phyloP scores from a whole-genome alignment of 2,888 invertebrate genomes.

The Hyalella azteca region DNA sequence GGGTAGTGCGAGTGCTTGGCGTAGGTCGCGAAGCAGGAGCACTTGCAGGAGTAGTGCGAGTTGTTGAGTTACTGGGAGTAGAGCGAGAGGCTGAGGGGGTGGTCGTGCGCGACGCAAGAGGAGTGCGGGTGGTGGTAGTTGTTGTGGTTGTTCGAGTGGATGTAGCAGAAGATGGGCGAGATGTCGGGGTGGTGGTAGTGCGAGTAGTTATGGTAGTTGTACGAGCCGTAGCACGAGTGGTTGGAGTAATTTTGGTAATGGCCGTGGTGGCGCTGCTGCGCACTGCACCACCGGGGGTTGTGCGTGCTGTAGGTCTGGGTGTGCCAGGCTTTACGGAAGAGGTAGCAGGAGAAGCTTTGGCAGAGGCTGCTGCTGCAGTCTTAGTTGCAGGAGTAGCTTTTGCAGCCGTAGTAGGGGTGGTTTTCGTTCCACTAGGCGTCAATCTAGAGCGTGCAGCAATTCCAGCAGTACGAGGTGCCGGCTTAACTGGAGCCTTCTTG shows the following conservation, averaged over 20 bases:
- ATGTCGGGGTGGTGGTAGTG: conserved; percentile 7
- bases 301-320: conserved; percentile 41
- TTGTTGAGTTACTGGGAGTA: conserved; percentile 44
- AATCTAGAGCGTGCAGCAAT: conserved; percentile 16
- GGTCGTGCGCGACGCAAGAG: conserved; percentile 26
- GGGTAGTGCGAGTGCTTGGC: conserved; percentile 43
- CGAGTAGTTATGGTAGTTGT: conserved; percentile 2
- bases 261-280: conserved; percentile 38
- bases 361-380: no score
- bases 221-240: conserved; percentile 9
- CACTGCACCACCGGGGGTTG: conserved; percentile 29
- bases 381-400: conserved; percentile 39
- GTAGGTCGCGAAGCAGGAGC: conserved; percentile 35
- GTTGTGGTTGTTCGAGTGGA: conserved; percentile 29
- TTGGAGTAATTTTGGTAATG: conserved; percentile 43
- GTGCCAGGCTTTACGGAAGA: conserved; percentile 45
- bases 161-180: conserved; percentile 5
- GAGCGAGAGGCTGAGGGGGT: conserved; percentile 40
- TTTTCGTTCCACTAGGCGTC: conserved; percentile 37
- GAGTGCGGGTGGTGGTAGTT: conserved; percentile 50
- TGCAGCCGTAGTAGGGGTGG: conserved; percentile 40
- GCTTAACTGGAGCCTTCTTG: conserved; percentile 35
- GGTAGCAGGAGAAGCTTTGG: conserved; percentile 41
- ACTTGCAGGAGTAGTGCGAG: conserved; percentile 40
- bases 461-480: conserved; percentile 41